phyloP scores from a whole-genome alignment of 2,113 vertebrate genomes.

The Pampusana beccarii region DNA sequence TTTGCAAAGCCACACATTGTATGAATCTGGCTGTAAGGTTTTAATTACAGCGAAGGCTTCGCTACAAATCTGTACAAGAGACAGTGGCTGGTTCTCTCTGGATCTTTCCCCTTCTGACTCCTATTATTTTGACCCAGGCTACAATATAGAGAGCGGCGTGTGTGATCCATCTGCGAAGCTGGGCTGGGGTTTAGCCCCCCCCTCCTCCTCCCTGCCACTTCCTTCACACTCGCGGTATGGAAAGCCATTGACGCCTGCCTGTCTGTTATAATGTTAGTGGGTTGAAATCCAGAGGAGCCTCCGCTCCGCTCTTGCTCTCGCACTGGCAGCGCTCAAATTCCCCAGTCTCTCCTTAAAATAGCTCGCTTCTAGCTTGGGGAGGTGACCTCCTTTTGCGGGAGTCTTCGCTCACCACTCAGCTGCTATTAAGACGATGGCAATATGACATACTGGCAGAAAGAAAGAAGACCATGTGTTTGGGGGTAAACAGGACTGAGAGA shows the following conservation, averaged over 20 bases:
- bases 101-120: constrained; percentile 78
- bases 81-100: constrained; percentile 74
- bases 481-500: not conserved
- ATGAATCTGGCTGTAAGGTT: constrained; percentile 76
- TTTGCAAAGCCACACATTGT: constrained; percentile 71
- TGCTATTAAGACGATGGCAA: constrained; percentile 51
- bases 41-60: constrained; percentile 77
- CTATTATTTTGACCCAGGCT: constrained; percentile 74
- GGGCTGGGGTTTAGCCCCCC: not conserved
- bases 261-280: constrained; percentile 72
- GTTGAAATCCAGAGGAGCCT: constrained; percentile 65
- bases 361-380: constrained; percentile 30
- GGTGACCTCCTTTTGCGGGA: constrained; percentile 53
- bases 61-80: constrained; percentile 78
- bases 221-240: constrained; percentile 69
- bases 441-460: not conserved
- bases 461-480: not conserved
- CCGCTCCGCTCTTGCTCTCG: constrained; percentile 55
- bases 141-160: constrained; percentile 74
- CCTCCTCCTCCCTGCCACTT: constrained; percentile 59
- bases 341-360: constrained; percentile 52
- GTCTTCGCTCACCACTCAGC: constrained; percentile 54
- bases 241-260: constrained; percentile 77
- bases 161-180: constrained; percentile 77
- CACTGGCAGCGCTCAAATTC: constrained; percentile 64